Evolutionary conservation across 2,113 vertebrate genomes (phyloP).

Genomic region (Apodemus speciosus): DNA sequence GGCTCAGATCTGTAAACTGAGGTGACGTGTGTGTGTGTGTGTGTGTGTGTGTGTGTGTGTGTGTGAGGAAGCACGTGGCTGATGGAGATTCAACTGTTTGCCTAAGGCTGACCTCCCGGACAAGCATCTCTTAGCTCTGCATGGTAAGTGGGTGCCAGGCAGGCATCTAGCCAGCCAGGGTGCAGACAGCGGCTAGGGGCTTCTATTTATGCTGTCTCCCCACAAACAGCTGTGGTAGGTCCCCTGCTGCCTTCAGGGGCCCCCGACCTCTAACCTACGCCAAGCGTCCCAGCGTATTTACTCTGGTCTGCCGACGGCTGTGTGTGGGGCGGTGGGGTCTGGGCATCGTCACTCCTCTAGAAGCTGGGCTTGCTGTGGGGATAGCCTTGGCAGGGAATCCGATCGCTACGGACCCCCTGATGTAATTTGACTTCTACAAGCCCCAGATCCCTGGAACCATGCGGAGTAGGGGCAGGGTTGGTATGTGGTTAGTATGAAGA

Average conservation of each 20-base stretch:
- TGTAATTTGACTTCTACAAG: not conserved
- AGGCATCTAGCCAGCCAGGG: not conserved
- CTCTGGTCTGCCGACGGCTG: not conserved
- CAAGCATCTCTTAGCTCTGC: not conserved
- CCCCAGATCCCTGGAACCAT: not conserved
- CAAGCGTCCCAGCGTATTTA: not conserved
- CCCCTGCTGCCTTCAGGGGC: not conserved
- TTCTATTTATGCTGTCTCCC: not conserved
- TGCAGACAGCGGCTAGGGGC: not conserved
- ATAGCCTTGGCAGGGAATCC: not conserved
- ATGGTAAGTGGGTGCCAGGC: not conserved
- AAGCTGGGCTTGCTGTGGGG: not conserved
- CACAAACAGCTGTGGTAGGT: not conserved
- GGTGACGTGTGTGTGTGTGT: not conserved
- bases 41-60: too few species aligned
- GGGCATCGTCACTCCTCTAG: not conserved
- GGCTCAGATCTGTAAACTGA: not conserved
- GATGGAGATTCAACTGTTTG: not conserved
- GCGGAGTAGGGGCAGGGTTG: not conserved
- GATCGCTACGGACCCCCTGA: not conserved
- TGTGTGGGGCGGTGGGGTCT: not conserved
- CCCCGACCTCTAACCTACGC: not conserved
- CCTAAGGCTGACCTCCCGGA: not conserved
- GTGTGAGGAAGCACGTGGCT: not conserved
- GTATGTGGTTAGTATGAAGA: not conserved